A percentile compares a stretch with the other conserved stretches of the same genome.
phyloP scores from a whole-genome alignment of 2,797 vertebrate genomes.

The Anguilla megastoma region DNA sequence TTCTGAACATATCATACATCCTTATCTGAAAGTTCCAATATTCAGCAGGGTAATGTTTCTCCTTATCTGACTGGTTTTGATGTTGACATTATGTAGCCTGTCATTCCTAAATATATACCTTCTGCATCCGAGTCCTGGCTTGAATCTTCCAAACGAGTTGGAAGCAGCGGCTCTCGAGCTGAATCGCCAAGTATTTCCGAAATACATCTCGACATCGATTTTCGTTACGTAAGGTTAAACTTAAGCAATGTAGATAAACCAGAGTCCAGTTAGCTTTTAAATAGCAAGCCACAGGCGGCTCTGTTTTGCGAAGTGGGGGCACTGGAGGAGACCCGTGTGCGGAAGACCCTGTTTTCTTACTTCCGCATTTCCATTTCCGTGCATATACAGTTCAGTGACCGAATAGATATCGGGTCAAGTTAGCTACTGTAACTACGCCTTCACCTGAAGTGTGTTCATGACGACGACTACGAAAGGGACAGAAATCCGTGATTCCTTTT shows the following conservation, averaged over 20 bases:
- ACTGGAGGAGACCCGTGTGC: background rate
- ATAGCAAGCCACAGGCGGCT: background rate
- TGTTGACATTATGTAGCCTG: background rate
- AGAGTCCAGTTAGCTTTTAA: background rate
- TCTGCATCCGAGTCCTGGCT: slow-evolving; percentile 55
- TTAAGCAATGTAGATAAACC: background rate
- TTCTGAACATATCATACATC: background rate
- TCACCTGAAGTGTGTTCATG: background rate
- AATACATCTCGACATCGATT: slow-evolving; percentile 47
- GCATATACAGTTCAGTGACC: too few species aligned
- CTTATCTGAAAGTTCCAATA: background rate
- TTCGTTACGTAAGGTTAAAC: background rate
- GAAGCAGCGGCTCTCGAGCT: slow-evolving; percentile 61
- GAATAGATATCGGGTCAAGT: too few species aligned
- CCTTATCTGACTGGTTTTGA: background rate
- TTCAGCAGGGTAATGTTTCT: background rate
- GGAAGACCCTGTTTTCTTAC: background rate
- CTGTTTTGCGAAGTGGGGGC: background rate
- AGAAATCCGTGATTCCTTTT: background rate
- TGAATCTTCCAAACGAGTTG: background rate
- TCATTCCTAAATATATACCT: slow-evolving; percentile 6
- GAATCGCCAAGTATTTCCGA: slow-evolving; percentile 40
- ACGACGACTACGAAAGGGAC: background rate
- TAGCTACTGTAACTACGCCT: background rate
- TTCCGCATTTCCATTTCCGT: background rate